Base-by-base conservation (phyloP, 2,888 invertebrate genomes). In the Catotricha subobsoleta region DNA sequence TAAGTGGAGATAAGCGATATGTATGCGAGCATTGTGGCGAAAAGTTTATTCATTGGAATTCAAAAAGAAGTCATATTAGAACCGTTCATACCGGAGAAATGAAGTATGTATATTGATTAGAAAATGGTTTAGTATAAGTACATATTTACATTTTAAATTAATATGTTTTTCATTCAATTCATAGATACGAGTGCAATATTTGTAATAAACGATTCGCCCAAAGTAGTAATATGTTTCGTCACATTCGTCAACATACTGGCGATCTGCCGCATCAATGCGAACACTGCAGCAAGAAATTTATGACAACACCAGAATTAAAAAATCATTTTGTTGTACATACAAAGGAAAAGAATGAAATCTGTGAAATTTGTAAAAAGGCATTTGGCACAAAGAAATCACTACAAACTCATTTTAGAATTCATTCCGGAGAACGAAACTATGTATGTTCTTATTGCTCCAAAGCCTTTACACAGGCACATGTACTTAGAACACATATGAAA, bases 11-110 rank as follows among this genome's bases (percentile, higher is more conserved):
- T 18, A 28, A 41, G 23, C 33, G 41, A 6, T 46, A 43, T 18
- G 29, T 7, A 23, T 46, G 46, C 28, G 39, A 44, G 12, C 25
- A 39, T 20, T 46, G 46, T 20, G 39, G 35, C 2, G 30, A 35
- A 15, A 40, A 43, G 15, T 46, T 46, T 27, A 28, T 46, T n/a
- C 46, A 46, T 27, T 46, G 46, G 46, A 42, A 37, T 13, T 40
- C 40, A 20, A 41, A 38, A 33, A 19, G 43, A 21, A 35, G 38
- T 34, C 45, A 45, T 34, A 40, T 43, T 27, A 23, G 39, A 29
- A 18, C 42, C 3, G 23, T 30, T 10, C 45, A 45, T 28, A 45
- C 43, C n/a, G 31, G 27, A 2, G 45, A 45, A n/a, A 44, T 42
- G 20, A 39, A 39, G 27, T 33, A 40, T 3, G 7, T 16, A 23